A percentile compares a stretch with the other conserved stretches of the same genome.
phyloP scores from a whole-genome alignment of 2,797 vertebrate species.

The Coregonus suidteri region DNA sequence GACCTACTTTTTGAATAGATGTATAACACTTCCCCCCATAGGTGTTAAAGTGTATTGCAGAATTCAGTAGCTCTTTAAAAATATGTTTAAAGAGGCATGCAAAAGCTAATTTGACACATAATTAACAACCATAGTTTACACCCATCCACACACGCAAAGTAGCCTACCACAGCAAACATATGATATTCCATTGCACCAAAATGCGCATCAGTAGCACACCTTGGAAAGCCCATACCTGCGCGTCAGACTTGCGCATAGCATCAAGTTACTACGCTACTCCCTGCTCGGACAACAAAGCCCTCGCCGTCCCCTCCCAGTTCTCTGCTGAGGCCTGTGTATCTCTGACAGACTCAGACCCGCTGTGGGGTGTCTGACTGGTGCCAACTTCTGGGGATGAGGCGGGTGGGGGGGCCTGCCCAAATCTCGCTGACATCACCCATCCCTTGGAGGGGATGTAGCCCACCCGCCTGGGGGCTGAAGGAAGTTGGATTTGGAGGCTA shows the following conservation, averaged over 20 bases:
- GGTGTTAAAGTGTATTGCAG: too few relatives aligned
- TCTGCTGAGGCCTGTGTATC: constrained; percentile 3
- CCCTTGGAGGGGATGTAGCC: neutral
- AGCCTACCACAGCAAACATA: neutral
- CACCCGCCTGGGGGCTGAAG: neutral
- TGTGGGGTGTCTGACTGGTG: neutral
- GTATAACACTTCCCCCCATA: too few relatives aligned
- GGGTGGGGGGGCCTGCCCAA: neutral
- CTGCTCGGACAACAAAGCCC: neutral
- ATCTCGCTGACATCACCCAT: constrained; percentile 4
- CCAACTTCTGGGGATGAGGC: constrained; percentile 9
- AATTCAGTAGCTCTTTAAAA: too few relatives aligned
- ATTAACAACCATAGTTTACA: neutral
- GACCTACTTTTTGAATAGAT: too few relatives aligned
- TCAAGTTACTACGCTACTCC: constrained; percentile 13
- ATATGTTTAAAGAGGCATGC: too few relatives aligned
- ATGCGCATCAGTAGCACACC: neutral
- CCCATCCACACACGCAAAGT: neutral
- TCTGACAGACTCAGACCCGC: neutral
- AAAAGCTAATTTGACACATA: too few relatives aligned
- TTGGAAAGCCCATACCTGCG: neutral
- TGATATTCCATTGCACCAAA: neutral
- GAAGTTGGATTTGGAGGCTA: neutral
- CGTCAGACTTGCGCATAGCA: constrained; percentile 24
- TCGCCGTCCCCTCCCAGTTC: too few relatives aligned